Conservation (phyloP, 2,888 invertebrate genomes). For the Tyria jacobaeae region DNA sequence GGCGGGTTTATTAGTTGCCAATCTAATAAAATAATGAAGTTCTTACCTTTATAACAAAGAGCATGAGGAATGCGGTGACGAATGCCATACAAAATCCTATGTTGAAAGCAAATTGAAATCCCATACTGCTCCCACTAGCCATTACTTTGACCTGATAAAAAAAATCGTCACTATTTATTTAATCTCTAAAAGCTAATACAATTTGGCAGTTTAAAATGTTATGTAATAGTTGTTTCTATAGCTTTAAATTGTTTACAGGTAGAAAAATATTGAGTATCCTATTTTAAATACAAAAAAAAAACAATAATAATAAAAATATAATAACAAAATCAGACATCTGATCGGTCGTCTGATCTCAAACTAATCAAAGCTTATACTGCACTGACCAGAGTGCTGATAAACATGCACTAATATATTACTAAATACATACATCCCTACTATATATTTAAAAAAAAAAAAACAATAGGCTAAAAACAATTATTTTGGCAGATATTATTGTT, state of each 20-base stretch:
- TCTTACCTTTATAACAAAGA: conserved; percentile 84
- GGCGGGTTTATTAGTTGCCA: neutral
- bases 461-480: neutral
- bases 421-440: no score
- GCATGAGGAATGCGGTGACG: conserved; percentile 88
- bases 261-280: no score
- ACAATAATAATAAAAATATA: no score
- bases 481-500: no score
- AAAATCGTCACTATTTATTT: no score
- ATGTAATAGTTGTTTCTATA: neutral
- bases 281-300: no score
- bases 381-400: no score
- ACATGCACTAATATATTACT: no score
- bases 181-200: no score
- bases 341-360: no score
- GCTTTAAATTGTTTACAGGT: neutral
- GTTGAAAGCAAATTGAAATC: conserved; percentile 89
- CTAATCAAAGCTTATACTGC: no score
- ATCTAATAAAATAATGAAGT: neutral
- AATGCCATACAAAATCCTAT: conserved; percentile 93
- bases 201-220: neutral
- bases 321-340: no score
- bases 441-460: neutral
- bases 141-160: conserved; percentile 72
- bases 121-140: conserved; percentile 81